These are phyloP conservation scores for Camponotus fellah DNA, from an alignment of 2,888 invertebrate genomes.

Conservation along the genomic window DNA sequence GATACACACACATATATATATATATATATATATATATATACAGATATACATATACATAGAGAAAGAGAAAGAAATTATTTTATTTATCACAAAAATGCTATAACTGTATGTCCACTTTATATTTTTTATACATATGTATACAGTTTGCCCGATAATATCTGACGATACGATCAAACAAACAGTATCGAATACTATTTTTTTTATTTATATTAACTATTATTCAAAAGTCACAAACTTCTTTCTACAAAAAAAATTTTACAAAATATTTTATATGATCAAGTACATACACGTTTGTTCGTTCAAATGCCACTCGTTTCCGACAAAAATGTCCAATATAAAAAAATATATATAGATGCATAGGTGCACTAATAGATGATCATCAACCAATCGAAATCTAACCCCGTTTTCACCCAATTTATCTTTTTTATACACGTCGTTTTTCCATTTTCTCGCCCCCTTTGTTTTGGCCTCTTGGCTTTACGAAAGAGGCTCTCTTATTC, in stretches of 20 bases:
- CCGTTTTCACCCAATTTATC: conserved; percentile 38
- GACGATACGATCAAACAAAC: conserved; percentile 21
- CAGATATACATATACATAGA: too few relatives aligned
- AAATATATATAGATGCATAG: conserved; percentile 35
- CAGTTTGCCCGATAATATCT: conserved; percentile 8
- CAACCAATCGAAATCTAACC: conserved; percentile 63
- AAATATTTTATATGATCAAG: conserved; percentile 39
- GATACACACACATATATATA: too few relatives aligned
- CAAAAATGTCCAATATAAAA: conserved; percentile 64
- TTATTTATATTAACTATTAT: conserved; percentile 19
- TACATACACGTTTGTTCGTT: neutral
- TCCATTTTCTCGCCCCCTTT: conserved; percentile 45
- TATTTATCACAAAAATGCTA: conserved; percentile 12
- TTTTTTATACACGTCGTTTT: conserved; percentile 33
- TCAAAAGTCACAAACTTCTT: conserved; percentile 28
- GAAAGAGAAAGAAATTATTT: neutral
- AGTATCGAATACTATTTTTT: conserved; percentile 6
- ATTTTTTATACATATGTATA: neutral
- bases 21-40: neutral
- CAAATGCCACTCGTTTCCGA: neutral
- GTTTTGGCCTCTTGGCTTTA: conserved; percentile 50
- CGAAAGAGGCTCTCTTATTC: conserved; percentile 54
- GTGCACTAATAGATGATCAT: neutral
- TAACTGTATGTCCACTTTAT: neutral
- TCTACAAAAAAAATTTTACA: conserved; percentile 20